Percentiles rank a stretch among this genome's conserved stretches.
These are phyloP conservation scores for Dysmachus trigonus DNA, from an alignment of 2,888 invertebrate species.

Conservation along the genomic window DNA sequence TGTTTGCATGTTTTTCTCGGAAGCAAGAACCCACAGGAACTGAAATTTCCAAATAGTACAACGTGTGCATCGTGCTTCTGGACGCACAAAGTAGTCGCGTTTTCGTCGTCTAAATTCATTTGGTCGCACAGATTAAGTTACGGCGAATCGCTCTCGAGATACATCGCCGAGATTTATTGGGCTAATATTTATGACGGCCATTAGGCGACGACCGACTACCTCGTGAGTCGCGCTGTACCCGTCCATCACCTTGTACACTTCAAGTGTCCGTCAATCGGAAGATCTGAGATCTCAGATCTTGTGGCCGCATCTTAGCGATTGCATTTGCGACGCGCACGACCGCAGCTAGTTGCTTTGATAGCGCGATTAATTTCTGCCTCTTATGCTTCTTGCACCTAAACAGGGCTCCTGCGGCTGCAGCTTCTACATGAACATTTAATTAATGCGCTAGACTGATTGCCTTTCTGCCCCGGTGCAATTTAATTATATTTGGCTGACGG, in stretches of 20 bases:
- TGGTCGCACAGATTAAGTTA: slow-evolving; percentile 21
- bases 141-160: neutral
- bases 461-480: slow-evolving; percentile 39
- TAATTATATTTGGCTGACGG: slow-evolving; percentile 30
- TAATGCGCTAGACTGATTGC: slow-evolving; percentile 40
- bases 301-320: neutral
- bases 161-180: slow-evolving; percentile 27
- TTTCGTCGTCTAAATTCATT: slow-evolving; percentile 16
- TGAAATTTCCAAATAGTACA: neutral
- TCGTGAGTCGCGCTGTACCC: neutral
- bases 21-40: neutral
- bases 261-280: slow-evolving; percentile 34
- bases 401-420: neutral
- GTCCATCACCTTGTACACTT: neutral
- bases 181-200: slow-evolving; percentile 36
- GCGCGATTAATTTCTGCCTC: slow-evolving; percentile 31
- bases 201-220: slow-evolving; percentile 21
- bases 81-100: neutral
- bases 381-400: slow-evolving; percentile 11
- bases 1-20: neutral
- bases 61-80: neutral
- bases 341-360: neutral
- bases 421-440: slow-evolving; percentile 37
- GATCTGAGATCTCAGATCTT: slow-evolving; percentile 21
- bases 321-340: neutral